Percentiles rank a stretch among this genome's conserved stretches.
Conservation (phyloP, 2,888 invertebrate genomes). For the Rugalucina vietnamica region DNA sequence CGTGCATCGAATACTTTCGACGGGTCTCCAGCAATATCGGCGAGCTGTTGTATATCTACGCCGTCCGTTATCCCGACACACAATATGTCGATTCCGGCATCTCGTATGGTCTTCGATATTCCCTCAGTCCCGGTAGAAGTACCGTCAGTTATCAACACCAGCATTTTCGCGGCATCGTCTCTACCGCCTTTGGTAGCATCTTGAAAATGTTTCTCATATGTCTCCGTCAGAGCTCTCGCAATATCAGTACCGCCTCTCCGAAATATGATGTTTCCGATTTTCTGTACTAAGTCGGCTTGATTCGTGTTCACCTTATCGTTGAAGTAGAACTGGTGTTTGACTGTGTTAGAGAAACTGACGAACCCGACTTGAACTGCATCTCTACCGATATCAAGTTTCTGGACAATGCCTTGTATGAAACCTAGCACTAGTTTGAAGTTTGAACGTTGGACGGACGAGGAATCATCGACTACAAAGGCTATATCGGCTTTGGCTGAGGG, state of each 20-base stretch:
- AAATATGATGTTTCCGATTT: conserved; percentile 35
- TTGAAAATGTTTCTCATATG: conserved; percentile 31
- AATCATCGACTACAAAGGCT: conserved; percentile 57
- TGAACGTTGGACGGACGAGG: conserved; percentile 36
- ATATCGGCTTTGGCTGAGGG: conserved; percentile 41
- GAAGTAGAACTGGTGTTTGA: conserved; percentile 41
- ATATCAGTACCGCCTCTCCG: conserved; percentile 51
- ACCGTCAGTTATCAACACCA: conserved; percentile 54
- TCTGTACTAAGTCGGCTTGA: conserved; percentile 1
- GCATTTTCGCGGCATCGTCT: conserved; percentile 18
- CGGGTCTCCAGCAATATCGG: conserved; percentile 15
- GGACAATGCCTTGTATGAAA: conserved; percentile 33
- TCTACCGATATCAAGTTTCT: conserved; percentile 33
- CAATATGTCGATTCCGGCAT: conserved; percentile 38
- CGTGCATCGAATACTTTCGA: not conserved
- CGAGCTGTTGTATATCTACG: not conserved
- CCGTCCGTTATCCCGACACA: conserved; percentile 32
- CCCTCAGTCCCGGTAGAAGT: conserved; percentile 12
- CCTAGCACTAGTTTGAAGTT: conserved; percentile 24
- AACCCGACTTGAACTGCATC: conserved; percentile 41
- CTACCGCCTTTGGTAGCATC: conserved; percentile 29
- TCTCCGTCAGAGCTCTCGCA: conserved; percentile 22
- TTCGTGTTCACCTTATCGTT: conserved; percentile 2
- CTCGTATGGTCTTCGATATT: conserved; percentile 15
- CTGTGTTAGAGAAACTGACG: conserved; percentile 43